These are phyloP conservation scores for Rhadina sibilatrix DNA, from an alignment of 2,113 vertebrate genomes.

Conservation along the genomic window DNA sequence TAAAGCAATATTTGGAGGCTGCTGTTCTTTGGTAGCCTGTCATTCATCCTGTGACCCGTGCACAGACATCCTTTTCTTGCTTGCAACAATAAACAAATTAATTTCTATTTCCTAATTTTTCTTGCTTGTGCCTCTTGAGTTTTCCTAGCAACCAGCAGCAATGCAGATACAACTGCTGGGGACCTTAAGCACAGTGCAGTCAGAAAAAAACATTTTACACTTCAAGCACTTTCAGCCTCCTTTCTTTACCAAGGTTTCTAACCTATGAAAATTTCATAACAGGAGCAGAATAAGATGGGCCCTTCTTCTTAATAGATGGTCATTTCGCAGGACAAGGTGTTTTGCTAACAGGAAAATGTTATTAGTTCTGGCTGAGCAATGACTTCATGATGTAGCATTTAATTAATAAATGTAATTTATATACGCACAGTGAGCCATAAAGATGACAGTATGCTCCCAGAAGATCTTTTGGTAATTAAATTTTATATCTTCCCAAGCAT, in stretches of 20 bases:
- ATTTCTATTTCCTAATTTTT: neutral
- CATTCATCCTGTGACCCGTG: neutral
- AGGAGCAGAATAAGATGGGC: neutral
- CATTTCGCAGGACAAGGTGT: neutral
- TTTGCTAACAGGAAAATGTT: neutral
- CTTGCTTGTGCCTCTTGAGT: neutral
- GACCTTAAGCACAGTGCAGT: neutral
- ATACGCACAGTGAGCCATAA: neutral
- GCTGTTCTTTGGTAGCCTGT: neutral
- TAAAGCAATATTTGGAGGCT: neutral
- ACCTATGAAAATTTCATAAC: neutral
- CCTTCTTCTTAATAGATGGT: neutral
- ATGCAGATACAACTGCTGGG: neutral
- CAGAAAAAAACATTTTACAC: neutral
- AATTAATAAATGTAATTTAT: slow-evolving; percentile 3
- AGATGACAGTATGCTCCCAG: neutral
- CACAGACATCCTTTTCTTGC: neutral
- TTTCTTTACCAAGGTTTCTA: neutral
- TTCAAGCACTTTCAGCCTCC: neutral
- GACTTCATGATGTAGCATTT: neutral
- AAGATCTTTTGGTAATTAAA: slow-evolving; percentile 4
- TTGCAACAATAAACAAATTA: neutral
- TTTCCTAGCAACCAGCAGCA: neutral
- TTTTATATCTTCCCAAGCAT: neutral
- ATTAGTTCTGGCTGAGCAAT: neutral